Evolutionary conservation across 2,888 invertebrate genomes (phyloP), one percentile per base, ranked within the genome.

Genomic region (Bugula neritina): DNA sequence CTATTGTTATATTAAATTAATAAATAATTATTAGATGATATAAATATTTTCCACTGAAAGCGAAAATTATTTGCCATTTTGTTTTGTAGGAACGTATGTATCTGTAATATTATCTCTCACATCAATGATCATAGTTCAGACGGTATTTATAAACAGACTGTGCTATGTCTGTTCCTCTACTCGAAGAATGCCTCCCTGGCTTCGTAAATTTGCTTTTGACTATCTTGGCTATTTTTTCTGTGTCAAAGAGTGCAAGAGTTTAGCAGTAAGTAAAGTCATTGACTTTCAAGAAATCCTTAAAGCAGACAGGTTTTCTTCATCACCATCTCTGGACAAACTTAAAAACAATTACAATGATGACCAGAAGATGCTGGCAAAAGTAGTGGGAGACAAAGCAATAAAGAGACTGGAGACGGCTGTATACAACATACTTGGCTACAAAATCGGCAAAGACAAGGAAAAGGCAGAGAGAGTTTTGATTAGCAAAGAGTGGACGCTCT

Each of bases 91-190:
- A 34, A 84, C 86, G 73, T 86, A 85, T 76, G 76, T 85, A 73
- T 85, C 84, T 58, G 81, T 83, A 21, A 84, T 84, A 69, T 86
- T 85, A 85, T 84, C 80, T 27, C 82, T 85, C 78, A 85, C 85
- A 57, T 85, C 85, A 72, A 74, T 84, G 71, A 84, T 84, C 34
- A 84, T 85, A 71, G 80, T 83, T 35, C 77, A 86, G 69, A 85
- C 85, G 13, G 85, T 86, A 69, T 80, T 84, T 74, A 84, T 86
- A 10, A 80, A 86, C 21, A 84, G 85, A 74, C 76, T 86, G 55
- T 83, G 84, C 75, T 84, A 86, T 77, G 81, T 82, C 29, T 81
- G 83, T 0, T 82, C 83, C 0, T 80, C 82, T 73, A 80, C 82
- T 75, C 76, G 79, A 71, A 79, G 80, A 13, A 84, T 85, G 31